Evolutionary conservation across 1,140 invertebrate genomes (phyloP).

Genomic region (Phymorhynchus buccinoides): DNA sequence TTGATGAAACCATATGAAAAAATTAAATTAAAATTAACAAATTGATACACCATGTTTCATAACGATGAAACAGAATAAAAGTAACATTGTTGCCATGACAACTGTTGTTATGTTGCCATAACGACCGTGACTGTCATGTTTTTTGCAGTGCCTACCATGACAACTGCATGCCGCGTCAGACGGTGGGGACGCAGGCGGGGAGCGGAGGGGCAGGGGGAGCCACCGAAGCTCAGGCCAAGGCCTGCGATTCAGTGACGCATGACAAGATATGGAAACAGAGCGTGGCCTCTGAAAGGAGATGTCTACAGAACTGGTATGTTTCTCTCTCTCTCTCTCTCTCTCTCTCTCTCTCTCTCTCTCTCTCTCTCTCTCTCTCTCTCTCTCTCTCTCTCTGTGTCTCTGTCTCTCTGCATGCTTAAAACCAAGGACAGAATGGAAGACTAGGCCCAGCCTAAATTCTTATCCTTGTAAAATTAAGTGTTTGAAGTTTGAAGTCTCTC

Average conservation of each 20-base stretch:
- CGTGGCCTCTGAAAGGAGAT: conserved; percentile 54
- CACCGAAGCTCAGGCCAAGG: conserved; percentile 50
- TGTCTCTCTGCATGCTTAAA: too few species aligned
- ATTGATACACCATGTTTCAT: too few species aligned
- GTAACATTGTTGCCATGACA: not conserved
- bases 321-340: not conserved
- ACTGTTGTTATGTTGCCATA: too few species aligned
- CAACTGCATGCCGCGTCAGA: conserved; percentile 57
- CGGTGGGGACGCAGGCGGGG: conserved; percentile 33
- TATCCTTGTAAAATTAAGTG: too few species aligned
- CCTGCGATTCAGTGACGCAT: conserved; percentile 59
- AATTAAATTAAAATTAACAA: too few species aligned
- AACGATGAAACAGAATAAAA: too few species aligned
- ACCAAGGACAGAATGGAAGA: too few species aligned
- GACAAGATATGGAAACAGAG: conserved; percentile 63
- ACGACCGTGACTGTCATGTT: not conserved
- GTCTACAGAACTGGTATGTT: conserved; percentile 62
- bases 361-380: not conserved
- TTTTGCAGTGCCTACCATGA: conserved; percentile 60
- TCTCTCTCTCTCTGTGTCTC: not conserved
- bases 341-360: too few species aligned
- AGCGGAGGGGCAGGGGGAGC: conserved; percentile 33
- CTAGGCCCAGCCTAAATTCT: too few species aligned
- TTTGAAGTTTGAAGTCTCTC: too few species aligned
- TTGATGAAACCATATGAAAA: too few species aligned